Base-by-base conservation (phyloP, 2,888 invertebrate species). In the Tetheella fluctuosa region DNA sequence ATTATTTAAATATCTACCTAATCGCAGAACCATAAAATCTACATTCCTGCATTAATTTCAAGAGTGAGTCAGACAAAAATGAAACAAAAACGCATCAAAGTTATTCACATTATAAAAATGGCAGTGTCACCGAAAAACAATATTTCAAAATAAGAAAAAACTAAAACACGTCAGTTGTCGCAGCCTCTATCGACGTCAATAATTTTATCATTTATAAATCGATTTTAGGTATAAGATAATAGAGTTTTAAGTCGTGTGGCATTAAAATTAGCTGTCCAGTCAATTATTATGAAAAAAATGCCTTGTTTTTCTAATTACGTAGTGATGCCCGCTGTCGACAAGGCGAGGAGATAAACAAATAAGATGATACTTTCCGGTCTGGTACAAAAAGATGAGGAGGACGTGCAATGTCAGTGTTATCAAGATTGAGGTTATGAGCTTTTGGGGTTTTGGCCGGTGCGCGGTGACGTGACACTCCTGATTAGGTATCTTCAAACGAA, bases 221-320 rank as follows among this genome's bases (percentile, higher is more conserved):
- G 53, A 65, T 59, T 64, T 30, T 74, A 69, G 0, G 0, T 0
- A 0, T 0, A 1, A 1, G 0, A 0, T 0, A 0, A 54, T 70
- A 81, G 57, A 60, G 71, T 75, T 64, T 17, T 60, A 57, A 61
- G 61, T 75, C 58, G 52, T 0, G 1, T 58, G 54, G 60, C 10
- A 0, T 2, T 1, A 1, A 7, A 63, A 59, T 39, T 60, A 63
- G 64, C 74, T 76, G 82, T 82, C 80, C 81, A 79, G 80, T 86
- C 88, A 88, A 90, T 90, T 90, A 90, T 85, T 85, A 84, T 82
- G 84, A 86, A 88, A 88, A 87, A 88, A 84, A 77, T 80, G 80
- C 79, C 87, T 84, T 88, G 90, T 90, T 86, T 86, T 81, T 84
- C 88, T 90, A 90, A 91, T 91, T 89, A 89, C 83, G 79, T 84